These are phyloP conservation scores for Leptinotarsa undecemlineata DNA, from an alignment of 1,140 invertebrate genomes.

Conservation along the genomic window DNA sequence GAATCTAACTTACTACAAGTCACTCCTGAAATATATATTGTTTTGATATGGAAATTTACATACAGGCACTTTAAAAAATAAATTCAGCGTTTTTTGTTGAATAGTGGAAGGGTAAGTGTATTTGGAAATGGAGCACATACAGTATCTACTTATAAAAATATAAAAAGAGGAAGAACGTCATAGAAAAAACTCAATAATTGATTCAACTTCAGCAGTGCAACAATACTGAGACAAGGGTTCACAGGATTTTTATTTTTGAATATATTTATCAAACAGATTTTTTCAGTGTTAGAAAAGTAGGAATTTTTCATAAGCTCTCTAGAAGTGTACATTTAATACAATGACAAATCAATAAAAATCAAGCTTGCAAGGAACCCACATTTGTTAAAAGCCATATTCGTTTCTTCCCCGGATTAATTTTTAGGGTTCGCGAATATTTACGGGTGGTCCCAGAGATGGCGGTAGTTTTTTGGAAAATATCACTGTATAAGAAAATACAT, in stretches of 20 bases:
- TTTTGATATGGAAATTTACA: neutral
- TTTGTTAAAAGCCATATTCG: neutral
- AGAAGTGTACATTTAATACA: constrained; percentile 15
- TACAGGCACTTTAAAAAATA: neutral
- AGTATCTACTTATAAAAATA: neutral
- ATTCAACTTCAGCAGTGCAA: no score
- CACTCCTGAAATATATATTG: no score
- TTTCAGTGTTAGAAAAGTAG: constrained; percentile 16
- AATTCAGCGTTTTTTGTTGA: neutral
- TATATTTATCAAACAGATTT: neutral
- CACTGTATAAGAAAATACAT: no score
- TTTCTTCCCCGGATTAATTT: neutral
- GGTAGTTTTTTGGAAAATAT: no score
- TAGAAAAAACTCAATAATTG: neutral
- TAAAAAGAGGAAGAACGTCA: neutral
- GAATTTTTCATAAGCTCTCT: constrained; percentile 5
- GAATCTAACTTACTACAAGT: no score
- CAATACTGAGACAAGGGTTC: no score
- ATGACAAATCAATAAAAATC: constrained; percentile 6
- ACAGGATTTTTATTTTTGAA: neutral
- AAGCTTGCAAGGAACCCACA: constrained; percentile 17
- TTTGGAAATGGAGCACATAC: neutral
- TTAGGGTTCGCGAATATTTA: no score
- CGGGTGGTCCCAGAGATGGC: neutral
- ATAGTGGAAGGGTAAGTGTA: neutral